Percentiles rank a stretch among this genome's conserved stretches.
Conservation (phyloP, 2,888 invertebrate genomes). For the Synergus japonicus region DNA sequence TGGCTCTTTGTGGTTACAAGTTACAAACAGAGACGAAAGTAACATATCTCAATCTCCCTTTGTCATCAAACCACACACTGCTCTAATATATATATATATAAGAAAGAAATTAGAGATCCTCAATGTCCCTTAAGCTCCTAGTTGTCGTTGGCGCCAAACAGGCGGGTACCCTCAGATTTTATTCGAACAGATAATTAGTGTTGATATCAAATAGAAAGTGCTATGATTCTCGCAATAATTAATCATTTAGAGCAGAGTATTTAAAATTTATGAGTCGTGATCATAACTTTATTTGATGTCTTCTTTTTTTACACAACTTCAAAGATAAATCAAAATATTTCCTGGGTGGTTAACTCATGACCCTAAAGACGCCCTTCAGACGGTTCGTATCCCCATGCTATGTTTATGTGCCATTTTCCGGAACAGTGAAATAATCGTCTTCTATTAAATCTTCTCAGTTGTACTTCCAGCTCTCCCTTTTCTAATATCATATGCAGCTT, state of each 20-base stretch:
- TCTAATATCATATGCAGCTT: constrained; percentile 5
- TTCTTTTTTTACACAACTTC: not conserved
- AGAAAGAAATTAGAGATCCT: constrained; percentile 27
- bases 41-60: constrained; percentile 35
- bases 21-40: constrained; percentile 39
- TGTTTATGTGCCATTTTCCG: constrained; percentile 65
- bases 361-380: not conserved
- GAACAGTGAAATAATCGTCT: constrained; percentile 65
- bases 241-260: too few species aligned
- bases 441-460: constrained; percentile 35
- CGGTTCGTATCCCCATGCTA: constrained; percentile 45
- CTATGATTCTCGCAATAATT: too few species aligned
- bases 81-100: constrained; percentile 17
- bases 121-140: constrained; percentile 9
- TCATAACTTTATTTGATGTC: too few species aligned
- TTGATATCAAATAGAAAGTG: not conserved
- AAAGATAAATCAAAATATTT: constrained; percentile 1
- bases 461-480: constrained; percentile 6
- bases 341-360: not conserved
- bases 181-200: not conserved
- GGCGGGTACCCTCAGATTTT: constrained; percentile 1
- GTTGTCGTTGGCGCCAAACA: not conserved
- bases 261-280: too few species aligned
- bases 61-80: constrained; percentile 28
- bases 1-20: constrained; percentile 41